Evolutionary conservation across 2,113 vertebrate genomes (phyloP), one percentile per base, ranked within the genome.

Genomic region (Synchiropus splendidus): DNA sequence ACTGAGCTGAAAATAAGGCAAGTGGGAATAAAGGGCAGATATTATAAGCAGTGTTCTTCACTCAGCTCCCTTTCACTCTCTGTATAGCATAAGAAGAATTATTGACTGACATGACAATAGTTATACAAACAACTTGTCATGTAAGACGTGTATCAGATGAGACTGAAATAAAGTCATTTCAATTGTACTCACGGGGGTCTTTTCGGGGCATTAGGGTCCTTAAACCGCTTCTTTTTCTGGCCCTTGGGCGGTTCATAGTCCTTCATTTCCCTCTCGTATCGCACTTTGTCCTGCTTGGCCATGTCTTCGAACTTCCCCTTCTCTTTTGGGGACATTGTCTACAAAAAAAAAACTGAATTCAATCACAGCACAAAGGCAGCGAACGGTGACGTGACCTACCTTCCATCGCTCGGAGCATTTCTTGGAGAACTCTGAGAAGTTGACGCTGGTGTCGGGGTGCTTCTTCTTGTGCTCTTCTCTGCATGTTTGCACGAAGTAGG

Each of bases 401-500:
- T 89, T 98, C 92, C 92, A 97, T 56, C 90, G 70, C 77, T 95
- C 92, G 56, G 91, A 97, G 70, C 90, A 94, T 73, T 92, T 97
- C 88, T 94, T 93, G 78, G 93, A 94, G 81, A 96, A 95, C 69
- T 93, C 92, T 66, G 93, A 83, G 51, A 98, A 94, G 84, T 91
- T 95, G 67, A 94, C 92, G 38, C 77, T 78, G 2, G 88, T 89
- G 56, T 91, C 93, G 6, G 91, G 93, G 53, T 97, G 92, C 72
- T 97, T 97, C 84, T 98, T 97, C 89, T 97, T 96, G 68, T 97
- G 94, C 76, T 98, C 93, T 81, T 92, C 90, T 63, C 92, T 76
- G 60, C 92, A 95, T 18, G 90, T 95, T 82, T 96, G 92, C 86
- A 97, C 94, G 83, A 95, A 96, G 80, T 91, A 95, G 54, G 92